phyloP scores from a whole-genome alignment of 2,888 invertebrate genomes.

The Cenopis cana region DNA sequence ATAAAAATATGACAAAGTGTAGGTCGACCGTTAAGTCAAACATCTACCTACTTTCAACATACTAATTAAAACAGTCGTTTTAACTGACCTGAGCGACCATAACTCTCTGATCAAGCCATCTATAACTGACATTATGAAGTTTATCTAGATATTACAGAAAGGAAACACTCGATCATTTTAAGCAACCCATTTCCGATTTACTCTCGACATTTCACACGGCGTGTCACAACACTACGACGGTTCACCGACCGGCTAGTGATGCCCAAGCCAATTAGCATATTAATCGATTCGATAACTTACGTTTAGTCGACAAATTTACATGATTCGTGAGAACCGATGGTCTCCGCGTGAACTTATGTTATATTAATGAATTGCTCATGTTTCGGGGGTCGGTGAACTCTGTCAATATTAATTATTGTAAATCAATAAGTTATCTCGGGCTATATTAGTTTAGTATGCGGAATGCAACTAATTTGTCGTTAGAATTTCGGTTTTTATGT shows the following conservation, averaged over 20 bases:
- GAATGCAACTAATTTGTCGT: slow-evolving; percentile 35
- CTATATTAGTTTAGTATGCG: slow-evolving; percentile 34
- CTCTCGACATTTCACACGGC: slow-evolving; percentile 89
- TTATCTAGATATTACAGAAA: slow-evolving; percentile 31
- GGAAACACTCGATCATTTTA: slow-evolving; percentile 42
- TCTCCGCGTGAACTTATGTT: slow-evolving; percentile 83
- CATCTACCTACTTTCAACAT: neutral
- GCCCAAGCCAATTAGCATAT: slow-evolving; percentile 81
- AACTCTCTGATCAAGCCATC: neutral
- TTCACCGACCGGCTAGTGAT: slow-evolving; percentile 83
- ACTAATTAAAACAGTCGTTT: slow-evolving; percentile 9
- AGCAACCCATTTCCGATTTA: slow-evolving; percentile 57
- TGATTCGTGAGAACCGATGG: slow-evolving; percentile 83
- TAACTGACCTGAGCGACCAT: slow-evolving; percentile 6
- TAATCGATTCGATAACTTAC: slow-evolving; percentile 85
- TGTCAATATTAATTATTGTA: slow-evolving; percentile 71
- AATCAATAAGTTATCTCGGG: slow-evolving; percentile 57
- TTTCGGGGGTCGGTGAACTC: slow-evolving; percentile 72
- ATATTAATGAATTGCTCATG: slow-evolving; percentile 84
- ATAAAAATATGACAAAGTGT: too few relatives aligned
- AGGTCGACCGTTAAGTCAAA: too few relatives aligned
- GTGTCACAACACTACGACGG: slow-evolving; percentile 87
- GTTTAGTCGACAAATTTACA: slow-evolving; percentile 84
- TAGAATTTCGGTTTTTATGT: slow-evolving; percentile 22
- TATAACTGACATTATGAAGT: slow-evolving; percentile 23